A percentile compares a stretch with the other conserved stretches of the same genome.
phyloP scores from a whole-genome alignment of 2,113 vertebrate species.

The Malurus melanocephalus region DNA sequence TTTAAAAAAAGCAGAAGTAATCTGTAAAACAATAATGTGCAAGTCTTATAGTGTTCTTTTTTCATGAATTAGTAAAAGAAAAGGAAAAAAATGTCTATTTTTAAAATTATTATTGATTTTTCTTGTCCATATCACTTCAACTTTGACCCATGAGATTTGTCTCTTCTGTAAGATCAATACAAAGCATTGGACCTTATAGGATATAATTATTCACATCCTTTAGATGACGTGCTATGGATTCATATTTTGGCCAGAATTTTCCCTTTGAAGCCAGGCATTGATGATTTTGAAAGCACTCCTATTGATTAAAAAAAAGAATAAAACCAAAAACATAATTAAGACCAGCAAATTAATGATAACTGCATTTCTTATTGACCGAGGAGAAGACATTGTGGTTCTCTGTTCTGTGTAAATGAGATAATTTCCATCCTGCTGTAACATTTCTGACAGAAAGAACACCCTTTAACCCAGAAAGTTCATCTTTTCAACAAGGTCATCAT shows the following conservation, averaged over 20 bases:
- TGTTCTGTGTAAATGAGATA: background rate
- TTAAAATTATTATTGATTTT: slow-evolving; percentile 66
- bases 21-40: background rate
- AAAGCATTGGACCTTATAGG: slow-evolving; percentile 53
- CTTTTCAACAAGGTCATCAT: background rate
- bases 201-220: slow-evolving; percentile 58
- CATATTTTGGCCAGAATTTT: slow-evolving; percentile 24
- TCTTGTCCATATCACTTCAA: slow-evolving; percentile 47
- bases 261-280: background rate
- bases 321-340: background rate
- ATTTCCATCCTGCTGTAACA: background rate
- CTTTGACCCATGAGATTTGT: slow-evolving; percentile 60
- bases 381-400: background rate
- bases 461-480: background rate
- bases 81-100: slow-evolving; percentile 31
- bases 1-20: background rate
- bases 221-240: background rate
- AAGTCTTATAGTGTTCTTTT: background rate
- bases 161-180: slow-evolving; percentile 57
- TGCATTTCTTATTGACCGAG: background rate
- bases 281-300: background rate
- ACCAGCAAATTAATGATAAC: background rate
- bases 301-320: no score
- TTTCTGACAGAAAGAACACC: background rate
- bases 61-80: slow-evolving; percentile 50